Conservation (phyloP, 2,888 invertebrate species). For the Barypeithes pellucidus region DNA sequence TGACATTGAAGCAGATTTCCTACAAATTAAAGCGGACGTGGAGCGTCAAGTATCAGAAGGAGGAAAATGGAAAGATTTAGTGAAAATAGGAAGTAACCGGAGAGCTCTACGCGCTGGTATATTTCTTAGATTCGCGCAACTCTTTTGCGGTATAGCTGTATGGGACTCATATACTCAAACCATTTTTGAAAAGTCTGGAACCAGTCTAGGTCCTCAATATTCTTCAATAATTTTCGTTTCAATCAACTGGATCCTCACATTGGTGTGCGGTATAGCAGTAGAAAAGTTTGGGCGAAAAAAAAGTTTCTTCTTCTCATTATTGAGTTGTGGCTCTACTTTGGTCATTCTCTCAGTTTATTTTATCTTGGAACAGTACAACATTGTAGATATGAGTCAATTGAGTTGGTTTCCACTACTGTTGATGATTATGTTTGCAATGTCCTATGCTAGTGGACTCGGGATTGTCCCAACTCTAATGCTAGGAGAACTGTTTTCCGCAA, state of each 20-base stretch:
- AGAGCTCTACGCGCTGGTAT: conserved; percentile 61
- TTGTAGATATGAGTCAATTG: conserved; percentile 53
- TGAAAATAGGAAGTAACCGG: conserved; percentile 61
- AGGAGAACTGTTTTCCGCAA: conserved; percentile 64
- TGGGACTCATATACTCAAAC: conserved; percentile 63
- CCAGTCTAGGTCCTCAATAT: conserved; percentile 60
- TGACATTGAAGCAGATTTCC: too few species aligned
- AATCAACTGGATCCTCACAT: conserved; percentile 51
- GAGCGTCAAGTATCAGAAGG: conserved; percentile 63
- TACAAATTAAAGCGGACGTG: too few species aligned
- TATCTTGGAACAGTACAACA: conserved; percentile 56
- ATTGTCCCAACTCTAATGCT: conserved; percentile 56
- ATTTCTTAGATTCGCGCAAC: conserved; percentile 63
- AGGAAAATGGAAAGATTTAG: conserved; percentile 63
- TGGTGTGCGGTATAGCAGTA: conserved; percentile 58
- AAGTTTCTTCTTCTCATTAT: conserved; percentile 60
- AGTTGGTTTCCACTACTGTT: conserved; percentile 63
- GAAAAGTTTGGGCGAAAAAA: conserved; percentile 62
- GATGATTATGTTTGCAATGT: conserved; percentile 55
- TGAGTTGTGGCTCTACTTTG: conserved; percentile 51
- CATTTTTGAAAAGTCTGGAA: conserved; percentile 65
- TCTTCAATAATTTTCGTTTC: conserved; percentile 63
- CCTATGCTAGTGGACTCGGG: conserved; percentile 59
- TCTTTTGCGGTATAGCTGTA: conserved; percentile 62
- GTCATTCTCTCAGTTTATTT: conserved; percentile 58